Conservation (phyloP, 2,113 vertebrate genomes). For the Fregata magnificens region DNA sequence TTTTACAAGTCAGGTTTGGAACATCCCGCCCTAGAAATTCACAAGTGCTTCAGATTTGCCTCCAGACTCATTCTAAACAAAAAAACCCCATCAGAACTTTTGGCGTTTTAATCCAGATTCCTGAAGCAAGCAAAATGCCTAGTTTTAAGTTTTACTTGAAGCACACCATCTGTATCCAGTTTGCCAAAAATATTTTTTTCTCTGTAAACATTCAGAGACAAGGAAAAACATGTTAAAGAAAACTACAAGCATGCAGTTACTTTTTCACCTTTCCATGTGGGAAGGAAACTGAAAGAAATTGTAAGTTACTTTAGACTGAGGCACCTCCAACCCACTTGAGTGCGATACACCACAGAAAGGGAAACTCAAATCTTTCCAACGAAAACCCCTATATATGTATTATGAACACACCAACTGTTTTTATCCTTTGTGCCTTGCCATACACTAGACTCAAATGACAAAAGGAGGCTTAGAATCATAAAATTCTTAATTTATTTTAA, state of each 20-base stretch:
- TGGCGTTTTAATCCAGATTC: background rate
- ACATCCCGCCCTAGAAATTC: background rate
- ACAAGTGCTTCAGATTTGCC: background rate
- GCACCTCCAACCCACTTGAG: background rate
- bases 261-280: background rate
- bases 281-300: background rate
- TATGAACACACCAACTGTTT: fast-evolving
- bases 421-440: background rate
- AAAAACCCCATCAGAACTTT: background rate
- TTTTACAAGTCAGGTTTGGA: background rate
- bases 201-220: background rate
- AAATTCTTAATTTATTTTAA: background rate
- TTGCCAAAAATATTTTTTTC: background rate
- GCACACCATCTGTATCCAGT: background rate
- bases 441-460: background rate
- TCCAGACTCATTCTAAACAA: background rate
- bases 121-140: background rate
- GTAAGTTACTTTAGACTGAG: background rate
- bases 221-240: background rate
- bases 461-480: background rate
- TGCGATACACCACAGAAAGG: background rate
- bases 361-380: background rate
- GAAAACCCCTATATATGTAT: background rate
- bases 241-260: background rate
- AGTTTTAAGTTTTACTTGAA: background rate